Evolutionary conservation across 2,113 vertebrate genomes (phyloP).

Genomic region (Serinus canaria): DNA sequence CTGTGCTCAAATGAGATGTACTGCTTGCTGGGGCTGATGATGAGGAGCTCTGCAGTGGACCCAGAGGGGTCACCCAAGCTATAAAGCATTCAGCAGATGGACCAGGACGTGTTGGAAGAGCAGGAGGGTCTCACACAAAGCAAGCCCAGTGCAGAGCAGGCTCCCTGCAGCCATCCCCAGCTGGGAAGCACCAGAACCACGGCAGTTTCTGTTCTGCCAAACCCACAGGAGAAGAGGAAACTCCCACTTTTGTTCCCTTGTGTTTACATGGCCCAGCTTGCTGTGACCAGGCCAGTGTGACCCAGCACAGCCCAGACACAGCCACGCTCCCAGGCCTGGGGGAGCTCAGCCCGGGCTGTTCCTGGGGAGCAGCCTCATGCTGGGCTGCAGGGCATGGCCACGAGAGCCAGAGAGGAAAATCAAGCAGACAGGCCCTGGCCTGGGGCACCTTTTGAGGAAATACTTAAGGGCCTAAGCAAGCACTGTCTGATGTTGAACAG

Average conservation of each 20-base stretch:
- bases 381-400: not conserved
- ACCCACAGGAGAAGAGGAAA: not conserved
- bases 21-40: not conserved
- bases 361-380: not conserved
- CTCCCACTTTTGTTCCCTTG: not conserved
- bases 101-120: not conserved
- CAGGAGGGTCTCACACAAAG: not conserved
- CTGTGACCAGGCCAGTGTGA: not conserved
- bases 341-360: rapidly evolving
- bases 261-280: not conserved
- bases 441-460: not conserved
- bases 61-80: not conserved
- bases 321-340: rapidly evolving
- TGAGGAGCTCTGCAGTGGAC: not conserved
- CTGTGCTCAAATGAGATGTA: rapidly evolving
- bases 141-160: not conserved
- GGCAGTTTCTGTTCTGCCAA: not conserved
- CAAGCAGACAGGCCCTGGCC: not conserved
- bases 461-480: not conserved
- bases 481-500: rapidly evolving
- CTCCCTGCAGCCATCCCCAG: not conserved
- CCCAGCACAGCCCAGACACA: not conserved
- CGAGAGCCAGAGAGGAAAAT: not conserved
- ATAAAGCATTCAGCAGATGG: not conserved
- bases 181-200: not conserved